Conservation (phyloP, 2,113 vertebrate genomes). For the Zootoca vivipara region DNA sequence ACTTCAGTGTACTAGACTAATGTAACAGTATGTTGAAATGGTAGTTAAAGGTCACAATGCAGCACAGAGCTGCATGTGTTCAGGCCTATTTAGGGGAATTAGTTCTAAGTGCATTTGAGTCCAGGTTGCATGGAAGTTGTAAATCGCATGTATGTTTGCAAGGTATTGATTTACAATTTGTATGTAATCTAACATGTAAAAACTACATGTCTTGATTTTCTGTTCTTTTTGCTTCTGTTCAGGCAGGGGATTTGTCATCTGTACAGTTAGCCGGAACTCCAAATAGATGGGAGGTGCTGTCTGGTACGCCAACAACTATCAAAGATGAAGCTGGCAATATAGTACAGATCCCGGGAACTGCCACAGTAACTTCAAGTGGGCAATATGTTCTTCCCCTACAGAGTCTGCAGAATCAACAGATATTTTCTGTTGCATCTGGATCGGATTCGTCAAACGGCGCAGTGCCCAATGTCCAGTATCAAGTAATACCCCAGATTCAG, state of each 20-base stretch:
- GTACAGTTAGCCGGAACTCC: conserved; percentile 89
- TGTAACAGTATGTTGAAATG: neutral
- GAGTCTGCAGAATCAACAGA: conserved; percentile 95
- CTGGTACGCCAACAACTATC: conserved; percentile 84
- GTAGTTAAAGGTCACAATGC: neutral
- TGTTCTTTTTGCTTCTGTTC: conserved; percentile 70
- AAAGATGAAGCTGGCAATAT: conserved; percentile 95
- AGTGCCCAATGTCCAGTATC: conserved; percentile 98
- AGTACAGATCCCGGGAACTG: conserved; percentile 93
- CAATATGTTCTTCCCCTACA: conserved; percentile 99
- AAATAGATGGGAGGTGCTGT: conserved; percentile 96
- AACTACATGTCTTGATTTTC: conserved; percentile 40
- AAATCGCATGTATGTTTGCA: conserved; percentile 34
- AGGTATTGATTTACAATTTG: conserved; percentile 30
- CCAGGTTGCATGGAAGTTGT: neutral
- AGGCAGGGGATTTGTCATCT: conserved; percentile 91
- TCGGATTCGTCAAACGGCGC: conserved; percentile 91
- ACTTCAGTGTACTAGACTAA: too few relatives aligned
- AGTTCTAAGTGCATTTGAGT: neutral
- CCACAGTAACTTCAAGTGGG: conserved; percentile 93
- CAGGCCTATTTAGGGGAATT: neutral
- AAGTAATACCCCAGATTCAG: conserved; percentile 99
- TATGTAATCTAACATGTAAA: conserved; percentile 31
- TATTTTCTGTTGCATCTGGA: conserved; percentile 94
- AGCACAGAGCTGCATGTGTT: neutral